Conservation (phyloP, 2,113 vertebrate genomes). For the Oncorhynchus clarkii region DNA sequence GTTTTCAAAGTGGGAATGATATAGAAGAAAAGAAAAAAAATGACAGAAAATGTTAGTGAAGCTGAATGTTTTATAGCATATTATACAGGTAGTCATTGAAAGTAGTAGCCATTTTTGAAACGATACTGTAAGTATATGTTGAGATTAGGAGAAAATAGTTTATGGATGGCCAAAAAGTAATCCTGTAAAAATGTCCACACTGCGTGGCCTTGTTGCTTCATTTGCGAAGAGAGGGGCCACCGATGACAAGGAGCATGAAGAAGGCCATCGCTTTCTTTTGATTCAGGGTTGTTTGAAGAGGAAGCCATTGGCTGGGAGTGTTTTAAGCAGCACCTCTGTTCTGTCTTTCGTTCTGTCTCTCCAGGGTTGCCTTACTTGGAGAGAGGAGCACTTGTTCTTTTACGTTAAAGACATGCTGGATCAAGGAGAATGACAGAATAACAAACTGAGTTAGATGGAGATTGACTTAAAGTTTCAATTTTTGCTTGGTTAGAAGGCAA, state of each 20-base stretch:
- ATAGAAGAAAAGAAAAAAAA: constrained; percentile 18
- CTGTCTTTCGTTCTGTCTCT: background rate
- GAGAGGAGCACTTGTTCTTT: background rate
- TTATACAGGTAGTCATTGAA: constrained; percentile 19
- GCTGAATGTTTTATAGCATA: constrained; percentile 14
- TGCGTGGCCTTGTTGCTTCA: background rate
- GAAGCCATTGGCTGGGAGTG: background rate
- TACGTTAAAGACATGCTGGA: background rate
- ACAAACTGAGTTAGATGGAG: background rate
- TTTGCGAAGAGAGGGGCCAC: background rate
- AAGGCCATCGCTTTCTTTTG: background rate
- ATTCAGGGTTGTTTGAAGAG: background rate
- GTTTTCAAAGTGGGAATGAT: constrained; percentile 15
- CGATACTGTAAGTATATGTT: background rate
- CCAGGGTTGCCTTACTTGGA: background rate
- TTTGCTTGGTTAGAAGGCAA: background rate
- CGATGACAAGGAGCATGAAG: background rate
- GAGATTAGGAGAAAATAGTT: background rate
- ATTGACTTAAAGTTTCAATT: background rate
- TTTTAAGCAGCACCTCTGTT: background rate
- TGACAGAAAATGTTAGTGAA: constrained; percentile 19
- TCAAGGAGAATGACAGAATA: background rate
- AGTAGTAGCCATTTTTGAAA: background rate
- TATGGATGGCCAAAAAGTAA: constrained; percentile 8
- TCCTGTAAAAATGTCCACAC: constrained; percentile 11